A percentile compares a stretch with the other conserved stretches of the same genome.
phyloP scores from a whole-genome alignment of 1,140 invertebrate species.

The Ladona fulva region DNA sequence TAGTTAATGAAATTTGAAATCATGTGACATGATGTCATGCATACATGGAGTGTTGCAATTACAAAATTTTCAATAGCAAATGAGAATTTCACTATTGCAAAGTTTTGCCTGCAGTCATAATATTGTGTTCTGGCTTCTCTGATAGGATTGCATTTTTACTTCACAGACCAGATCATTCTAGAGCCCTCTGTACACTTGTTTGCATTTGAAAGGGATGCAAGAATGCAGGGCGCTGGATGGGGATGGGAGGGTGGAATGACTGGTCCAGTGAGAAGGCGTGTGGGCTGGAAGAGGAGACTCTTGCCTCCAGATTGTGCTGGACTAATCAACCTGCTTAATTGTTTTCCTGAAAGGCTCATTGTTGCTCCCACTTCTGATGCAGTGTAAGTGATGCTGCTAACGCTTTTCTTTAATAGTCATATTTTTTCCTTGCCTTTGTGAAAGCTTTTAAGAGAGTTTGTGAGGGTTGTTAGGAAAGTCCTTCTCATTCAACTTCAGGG shows the following conservation, averaged over 20 bases:
- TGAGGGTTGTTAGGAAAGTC: no score
- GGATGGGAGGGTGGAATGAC: neutral
- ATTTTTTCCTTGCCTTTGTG: no score
- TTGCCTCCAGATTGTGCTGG: slow-evolving; percentile 47
- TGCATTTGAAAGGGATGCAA: neutral
- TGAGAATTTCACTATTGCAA: no score
- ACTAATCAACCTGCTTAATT: slow-evolving; percentile 38
- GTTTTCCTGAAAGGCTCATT: slow-evolving; percentile 46
- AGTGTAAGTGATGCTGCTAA: neutral
- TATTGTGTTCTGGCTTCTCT: neutral
- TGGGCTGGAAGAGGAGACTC: slow-evolving; percentile 47
- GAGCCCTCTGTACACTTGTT: slow-evolving; percentile 12
- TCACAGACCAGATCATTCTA: slow-evolving; percentile 36
- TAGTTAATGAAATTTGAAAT: no score
- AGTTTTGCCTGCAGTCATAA: no score
- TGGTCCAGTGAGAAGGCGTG: slow-evolving; percentile 28
- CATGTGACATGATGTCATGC: no score
- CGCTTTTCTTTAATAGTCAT: no score
- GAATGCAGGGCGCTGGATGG: neutral
- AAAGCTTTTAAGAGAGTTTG: no score
- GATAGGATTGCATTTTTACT: neutral
- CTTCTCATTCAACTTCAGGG: no score
- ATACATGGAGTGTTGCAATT: no score
- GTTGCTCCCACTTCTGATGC: slow-evolving; percentile 31
- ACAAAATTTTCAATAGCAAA: no score